These are phyloP conservation scores for Heliocidaris tuberculata DNA, from an alignment of 35 echinoderm and acorn worm species.

Conservation along the genomic window DNA sequence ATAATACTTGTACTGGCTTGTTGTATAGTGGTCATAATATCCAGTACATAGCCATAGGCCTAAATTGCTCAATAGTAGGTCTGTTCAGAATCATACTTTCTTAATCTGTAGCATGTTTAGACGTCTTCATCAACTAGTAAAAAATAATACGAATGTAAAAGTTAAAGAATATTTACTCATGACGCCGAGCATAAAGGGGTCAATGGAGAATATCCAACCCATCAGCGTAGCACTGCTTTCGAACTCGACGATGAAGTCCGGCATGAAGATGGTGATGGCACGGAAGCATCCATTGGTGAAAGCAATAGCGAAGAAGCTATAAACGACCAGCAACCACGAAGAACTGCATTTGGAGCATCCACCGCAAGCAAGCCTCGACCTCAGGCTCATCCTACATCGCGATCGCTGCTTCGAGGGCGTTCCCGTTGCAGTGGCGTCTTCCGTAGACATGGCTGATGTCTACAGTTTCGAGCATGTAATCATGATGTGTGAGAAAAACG, in stretches of 20 bases:
- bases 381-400: not conserved
- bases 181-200: not conserved
- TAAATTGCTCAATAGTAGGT: too few relatives aligned
- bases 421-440: not conserved
- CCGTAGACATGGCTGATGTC: not conserved
- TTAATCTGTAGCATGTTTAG: too few relatives aligned
- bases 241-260: not conserved
- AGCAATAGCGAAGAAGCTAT: not conserved
- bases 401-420: not conserved
- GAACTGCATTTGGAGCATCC: not conserved
- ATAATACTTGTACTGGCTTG: too few relatives aligned
- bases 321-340: not conserved
- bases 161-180: not conserved
- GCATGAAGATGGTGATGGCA: not conserved
- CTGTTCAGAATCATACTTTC: too few relatives aligned
- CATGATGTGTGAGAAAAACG: not conserved
- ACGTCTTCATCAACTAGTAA: not conserved
- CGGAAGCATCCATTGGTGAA: constrained; percentile 1
- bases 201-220: constrained; percentile 1
- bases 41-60: too few relatives aligned
- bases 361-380: not conserved
- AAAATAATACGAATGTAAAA: not conserved
- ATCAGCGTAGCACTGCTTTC: not conserved
- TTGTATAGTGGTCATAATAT: too few relatives aligned
- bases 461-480: too few relatives aligned